These are phyloP conservation scores for Callopanchax toddi DNA, from an alignment of 2,113 vertebrate species.

Conservation along the genomic window DNA sequence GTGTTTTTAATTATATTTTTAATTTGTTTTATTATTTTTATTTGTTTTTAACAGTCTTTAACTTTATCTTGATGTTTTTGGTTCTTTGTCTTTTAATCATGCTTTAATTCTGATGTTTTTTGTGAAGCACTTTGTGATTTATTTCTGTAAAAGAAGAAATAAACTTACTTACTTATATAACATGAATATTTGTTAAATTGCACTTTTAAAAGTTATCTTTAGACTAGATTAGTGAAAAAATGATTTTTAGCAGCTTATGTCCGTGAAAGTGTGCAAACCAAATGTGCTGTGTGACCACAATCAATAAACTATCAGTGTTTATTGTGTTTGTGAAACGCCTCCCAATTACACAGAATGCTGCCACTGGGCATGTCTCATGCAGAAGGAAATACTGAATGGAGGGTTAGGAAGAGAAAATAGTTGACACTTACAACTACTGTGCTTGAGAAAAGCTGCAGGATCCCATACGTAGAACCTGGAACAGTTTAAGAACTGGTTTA, in stretches of 20 bases:
- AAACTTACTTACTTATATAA: too few relatives aligned
- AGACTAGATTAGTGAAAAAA: too few relatives aligned
- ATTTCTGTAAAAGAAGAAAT: too few relatives aligned
- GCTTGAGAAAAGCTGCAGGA: slow-evolving; percentile 95
- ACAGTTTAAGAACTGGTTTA: slow-evolving; percentile 16
- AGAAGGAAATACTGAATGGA: slow-evolving; percentile 1
- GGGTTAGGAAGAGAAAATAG: slow-evolving; percentile 7
- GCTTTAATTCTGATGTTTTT: too few relatives aligned
- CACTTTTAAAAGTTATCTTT: too few relatives aligned
- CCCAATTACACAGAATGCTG: slow-evolving; percentile 37
- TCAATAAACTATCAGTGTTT: slow-evolving; percentile 33
- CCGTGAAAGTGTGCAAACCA: slow-evolving; percentile 18
- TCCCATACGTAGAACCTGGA: slow-evolving; percentile 92
- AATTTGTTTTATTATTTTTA: too few relatives aligned
- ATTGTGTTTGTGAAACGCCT: slow-evolving; percentile 64
- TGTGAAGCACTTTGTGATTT: too few relatives aligned
- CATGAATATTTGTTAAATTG: too few relatives aligned
- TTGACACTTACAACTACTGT: slow-evolving; percentile 90
- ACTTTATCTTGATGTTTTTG: too few relatives aligned
- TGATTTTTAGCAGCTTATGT: neutral
- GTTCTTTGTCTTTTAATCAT: too few relatives aligned
- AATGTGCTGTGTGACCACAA: slow-evolving; percentile 28
- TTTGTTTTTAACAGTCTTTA: too few relatives aligned
- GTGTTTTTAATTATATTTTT: too few relatives aligned
- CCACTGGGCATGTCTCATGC: slow-evolving; percentile 20